Evolutionary conservation across 2,888 invertebrate species (phyloP), one percentile per base, ranked within the genome.

Genomic region (Limenitis camilla): DNA sequence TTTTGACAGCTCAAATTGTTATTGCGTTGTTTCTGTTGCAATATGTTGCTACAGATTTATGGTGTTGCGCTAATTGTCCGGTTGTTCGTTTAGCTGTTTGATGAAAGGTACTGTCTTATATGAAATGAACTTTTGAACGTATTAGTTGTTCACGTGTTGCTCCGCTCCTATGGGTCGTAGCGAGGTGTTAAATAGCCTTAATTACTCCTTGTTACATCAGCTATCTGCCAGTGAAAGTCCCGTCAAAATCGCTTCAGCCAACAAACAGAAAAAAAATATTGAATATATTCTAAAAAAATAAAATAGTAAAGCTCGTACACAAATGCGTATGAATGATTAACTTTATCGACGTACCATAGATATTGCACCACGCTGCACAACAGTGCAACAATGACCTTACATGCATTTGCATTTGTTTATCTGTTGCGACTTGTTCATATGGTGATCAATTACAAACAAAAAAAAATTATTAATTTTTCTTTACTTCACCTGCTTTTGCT

Each of bases 1-100:
- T 81, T 82, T 78, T 74, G 74, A 78, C 78, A 74, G 71, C 67
- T 70, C 68, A 71, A 70, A 72, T 74, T 73, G 74, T 77, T 73
- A 75, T 75, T 49, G 60, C 60, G 56, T 60, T 59, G 59, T 62
- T 60, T 52, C 53, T 54, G 40, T 49, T 71, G 72, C 68, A 64
- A 68, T 66, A 66, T 68, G 67, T 62, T 59, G 49, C 40, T 46
- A 35, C 44, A 31, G 60, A 60, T 59, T 61, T 59, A 59, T 59
- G 36, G 52, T 19, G 51, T 53, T 41, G 39, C 58, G 38, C 55
- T 54, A 52, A 60, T 59, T 56, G 10, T 32, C 30, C 32, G 40
- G 55, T 57, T 47, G 52, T 52, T 50, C 46, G 41, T 47, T 52
- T 57, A 35, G 41, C 32, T 39, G 29, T 27, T 10, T 10, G 28